Conservation (phyloP, 2,888 invertebrate species). For the Euplagia quadripunctaria region DNA sequence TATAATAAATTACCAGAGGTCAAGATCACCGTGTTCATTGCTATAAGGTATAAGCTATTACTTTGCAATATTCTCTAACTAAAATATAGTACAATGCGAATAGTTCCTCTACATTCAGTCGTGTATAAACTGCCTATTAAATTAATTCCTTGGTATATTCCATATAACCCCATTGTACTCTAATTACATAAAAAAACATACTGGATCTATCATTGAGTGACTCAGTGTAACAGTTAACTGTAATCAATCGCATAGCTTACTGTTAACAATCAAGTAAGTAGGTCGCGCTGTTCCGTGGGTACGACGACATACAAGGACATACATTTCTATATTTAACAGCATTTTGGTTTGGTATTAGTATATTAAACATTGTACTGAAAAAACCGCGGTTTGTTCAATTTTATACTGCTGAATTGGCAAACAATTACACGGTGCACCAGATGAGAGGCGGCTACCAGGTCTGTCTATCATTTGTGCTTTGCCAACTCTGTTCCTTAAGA, state of each 20-base stretch:
- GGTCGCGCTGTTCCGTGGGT: slow-evolving; percentile 25
- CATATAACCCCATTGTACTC: slow-evolving; percentile 24
- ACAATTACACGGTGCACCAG: too few species aligned
- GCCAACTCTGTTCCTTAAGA: too few species aligned
- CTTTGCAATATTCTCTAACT: too few species aligned
- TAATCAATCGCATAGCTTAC: slow-evolving; percentile 48
- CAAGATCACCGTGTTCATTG: too few species aligned
- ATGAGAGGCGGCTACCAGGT: too few species aligned
- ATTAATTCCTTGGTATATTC: not conserved
- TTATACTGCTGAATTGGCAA: too few species aligned
- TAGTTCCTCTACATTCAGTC: not conserved
- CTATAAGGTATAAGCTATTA: too few species aligned
- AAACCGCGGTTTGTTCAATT: not conserved
- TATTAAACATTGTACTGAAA: not conserved
- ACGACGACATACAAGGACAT: slow-evolving; percentile 15
- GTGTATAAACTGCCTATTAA: not conserved
- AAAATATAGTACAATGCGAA: too few species aligned
- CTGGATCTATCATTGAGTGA: slow-evolving; percentile 28
- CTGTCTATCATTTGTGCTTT: too few species aligned
- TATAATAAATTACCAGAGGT: too few species aligned
- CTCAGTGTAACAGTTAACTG: slow-evolving; percentile 42
- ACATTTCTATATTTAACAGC: not conserved
- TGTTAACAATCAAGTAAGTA: slow-evolving; percentile 40
- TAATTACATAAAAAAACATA: slow-evolving; percentile 50
- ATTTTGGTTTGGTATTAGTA: not conserved